Conservation (phyloP, 2,113 vertebrate species). For the Apus apus region DNA sequence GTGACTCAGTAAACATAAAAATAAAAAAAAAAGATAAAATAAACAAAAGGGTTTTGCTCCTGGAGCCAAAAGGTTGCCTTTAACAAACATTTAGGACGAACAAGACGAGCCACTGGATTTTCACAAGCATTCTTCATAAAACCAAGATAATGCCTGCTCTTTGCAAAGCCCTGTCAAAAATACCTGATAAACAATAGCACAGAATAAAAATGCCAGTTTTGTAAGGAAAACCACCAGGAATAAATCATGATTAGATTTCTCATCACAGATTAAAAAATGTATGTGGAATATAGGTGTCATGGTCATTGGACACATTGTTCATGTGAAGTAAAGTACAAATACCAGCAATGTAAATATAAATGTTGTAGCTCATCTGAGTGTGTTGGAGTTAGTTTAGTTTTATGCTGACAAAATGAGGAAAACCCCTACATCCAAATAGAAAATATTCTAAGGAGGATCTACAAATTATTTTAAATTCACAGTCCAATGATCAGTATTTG, state of each 20-base stretch:
- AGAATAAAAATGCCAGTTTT: not conserved
- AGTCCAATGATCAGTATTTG: not conserved
- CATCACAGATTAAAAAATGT: not conserved
- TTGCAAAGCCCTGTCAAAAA: not conserved
- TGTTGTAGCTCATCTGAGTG: not conserved
- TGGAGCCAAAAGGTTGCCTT: not conserved
- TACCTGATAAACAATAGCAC: not conserved
- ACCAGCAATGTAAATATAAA: not conserved
- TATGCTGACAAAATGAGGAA: not conserved
- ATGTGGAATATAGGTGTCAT: not conserved
- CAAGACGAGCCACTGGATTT: not conserved
- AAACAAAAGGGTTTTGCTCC: not conserved
- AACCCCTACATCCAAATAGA: not conserved
- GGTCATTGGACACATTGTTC: not conserved
- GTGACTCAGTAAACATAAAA: not conserved
- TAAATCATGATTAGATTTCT: not conserved
- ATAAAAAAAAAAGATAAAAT: not conserved
- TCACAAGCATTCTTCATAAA: not conserved
- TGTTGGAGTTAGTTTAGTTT: not conserved
- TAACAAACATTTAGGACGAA: not conserved
- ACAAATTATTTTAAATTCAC: not conserved
- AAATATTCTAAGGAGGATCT: not conserved
- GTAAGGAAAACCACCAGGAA: not conserved
- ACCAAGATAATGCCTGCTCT: not conserved
- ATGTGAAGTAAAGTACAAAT: not conserved